phyloP scores from a whole-genome alignment of 2,797 vertebrate genomes.

The Rhincodon typus region DNA sequence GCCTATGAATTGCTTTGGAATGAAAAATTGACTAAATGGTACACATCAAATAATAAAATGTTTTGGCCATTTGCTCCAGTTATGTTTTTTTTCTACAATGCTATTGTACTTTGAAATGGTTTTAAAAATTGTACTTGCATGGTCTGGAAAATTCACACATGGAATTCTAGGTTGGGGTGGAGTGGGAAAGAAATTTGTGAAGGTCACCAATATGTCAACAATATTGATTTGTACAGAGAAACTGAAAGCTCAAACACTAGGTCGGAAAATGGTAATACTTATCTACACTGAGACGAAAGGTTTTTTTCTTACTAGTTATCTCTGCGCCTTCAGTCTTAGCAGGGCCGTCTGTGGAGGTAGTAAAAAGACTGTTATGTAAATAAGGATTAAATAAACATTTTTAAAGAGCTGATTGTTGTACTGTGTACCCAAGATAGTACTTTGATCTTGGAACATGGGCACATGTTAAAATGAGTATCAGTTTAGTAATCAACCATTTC shows the following conservation, averaged over 20 bases:
- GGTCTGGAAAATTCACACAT: background rate
- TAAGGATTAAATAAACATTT: background rate
- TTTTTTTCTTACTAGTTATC: too few species aligned
- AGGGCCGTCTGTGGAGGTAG: background rate
- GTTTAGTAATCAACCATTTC: slow-evolving; percentile 45
- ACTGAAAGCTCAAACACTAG: background rate
- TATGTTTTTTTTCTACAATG: background rate
- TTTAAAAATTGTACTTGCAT: background rate
- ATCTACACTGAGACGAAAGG: too few species aligned
- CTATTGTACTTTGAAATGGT: background rate
- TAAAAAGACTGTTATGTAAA: background rate
- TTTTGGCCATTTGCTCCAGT: background rate
- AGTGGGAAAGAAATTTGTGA: background rate
- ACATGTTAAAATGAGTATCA: slow-evolving; percentile 41
- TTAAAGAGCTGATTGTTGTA: background rate
- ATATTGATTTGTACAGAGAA: background rate
- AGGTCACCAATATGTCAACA: background rate
- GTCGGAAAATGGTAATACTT: background rate
- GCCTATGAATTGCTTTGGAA: background rate
- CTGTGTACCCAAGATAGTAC: background rate
- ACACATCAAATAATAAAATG: background rate
- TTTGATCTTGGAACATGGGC: slow-evolving; percentile 43
- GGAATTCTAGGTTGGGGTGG: background rate
- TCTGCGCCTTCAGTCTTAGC: background rate
- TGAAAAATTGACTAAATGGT: background rate